Base-by-base conservation (phyloP, 2,888 invertebrate genomes). In the Ectemnius lituratus region DNA sequence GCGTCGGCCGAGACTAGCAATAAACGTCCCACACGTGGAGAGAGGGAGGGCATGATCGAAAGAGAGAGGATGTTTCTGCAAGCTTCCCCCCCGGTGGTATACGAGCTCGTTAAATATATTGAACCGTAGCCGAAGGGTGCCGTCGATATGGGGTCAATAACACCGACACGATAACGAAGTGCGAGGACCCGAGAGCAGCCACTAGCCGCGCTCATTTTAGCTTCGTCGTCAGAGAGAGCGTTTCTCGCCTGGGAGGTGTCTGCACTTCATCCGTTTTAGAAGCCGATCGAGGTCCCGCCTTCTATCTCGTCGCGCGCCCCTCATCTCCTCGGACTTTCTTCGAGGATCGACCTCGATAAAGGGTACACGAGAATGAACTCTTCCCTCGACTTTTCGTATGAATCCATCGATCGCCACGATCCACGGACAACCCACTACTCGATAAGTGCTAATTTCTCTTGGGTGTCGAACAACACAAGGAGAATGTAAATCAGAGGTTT, bases 101-200 rank as follows among this genome's bases (percentile, higher is more conserved):
- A 72, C 79, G 73, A 73, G 75, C 79, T 86, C 79, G 80, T 86
- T 85, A 83, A 84, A 79, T 80, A 79, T 73, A 72, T 68, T 78
- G 78, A 77, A 78, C 66, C 73, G 69, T 62, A 67, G 72, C 68
- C 70, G 61, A 68, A 64, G 78, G 76, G 69, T 72, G 67, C 65
- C 60, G 58, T 71, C 77, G 81, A 85, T 85, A 85, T 56, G 75
- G 73, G 82, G 84, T 85, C 80, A 81, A 81, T 79, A 79, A 73
- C 82, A 81, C 20, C 70, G 70, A 27, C 14, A 16, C 68, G 83
- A 82, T 82, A 82, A 80, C 75, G 71, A 82, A 75, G 70, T 60
- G 72, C 81, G 70, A 76, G 73, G 65, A 67, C 59, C 70, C 56
- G 61, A 46, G 69, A 65, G 70, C 37, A 69, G 56, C 52, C 49